A percentile compares a stretch with the other conserved stretches of the same genome.
phyloP scores from a whole-genome alignment of 1,140 invertebrate genomes.

The Bombus cullumanus region DNA sequence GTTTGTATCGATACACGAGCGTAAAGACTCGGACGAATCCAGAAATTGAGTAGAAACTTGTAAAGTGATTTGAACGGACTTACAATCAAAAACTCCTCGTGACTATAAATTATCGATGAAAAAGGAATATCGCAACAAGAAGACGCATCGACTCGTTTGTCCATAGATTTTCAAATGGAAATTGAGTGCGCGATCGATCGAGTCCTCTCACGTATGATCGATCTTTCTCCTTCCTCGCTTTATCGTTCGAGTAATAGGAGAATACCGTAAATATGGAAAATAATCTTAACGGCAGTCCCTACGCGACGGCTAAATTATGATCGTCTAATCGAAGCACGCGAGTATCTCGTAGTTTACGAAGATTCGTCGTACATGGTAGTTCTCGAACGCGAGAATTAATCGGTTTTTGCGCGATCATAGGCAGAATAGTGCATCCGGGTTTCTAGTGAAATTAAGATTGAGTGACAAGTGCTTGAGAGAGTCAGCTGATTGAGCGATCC shows the following conservation, averaged over 20 bases:
- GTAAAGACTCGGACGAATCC: too few species aligned
- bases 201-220: not conserved
- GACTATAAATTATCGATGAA: constrained; percentile 31
- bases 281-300: constrained; percentile 26
- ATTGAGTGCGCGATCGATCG: constrained; percentile 15
- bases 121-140: constrained; percentile 13
- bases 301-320: constrained; percentile 38
- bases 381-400: constrained; percentile 25
- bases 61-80: too few species aligned
- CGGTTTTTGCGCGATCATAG: constrained; percentile 37
- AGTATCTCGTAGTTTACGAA: not conserved
- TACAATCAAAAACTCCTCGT: too few species aligned
- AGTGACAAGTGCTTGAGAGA: constrained; percentile 24
- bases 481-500: constrained; percentile 31
- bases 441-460: constrained; percentile 29
- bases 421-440: not conserved
- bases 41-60: too few species aligned
- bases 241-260: not conserved
- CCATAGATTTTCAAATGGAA: constrained; percentile 33
- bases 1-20: too few species aligned
- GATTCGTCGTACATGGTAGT: not conserved
- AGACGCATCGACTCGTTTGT: constrained; percentile 23
- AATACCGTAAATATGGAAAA: constrained; percentile 43
- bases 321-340: constrained; percentile 35
- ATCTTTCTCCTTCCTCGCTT: not conserved